A percentile compares a stretch with the other conserved stretches of the same genome.
Conservation (phyloP, 2,797 vertebrate species). For the Phrynocephalus guinanensis region DNA sequence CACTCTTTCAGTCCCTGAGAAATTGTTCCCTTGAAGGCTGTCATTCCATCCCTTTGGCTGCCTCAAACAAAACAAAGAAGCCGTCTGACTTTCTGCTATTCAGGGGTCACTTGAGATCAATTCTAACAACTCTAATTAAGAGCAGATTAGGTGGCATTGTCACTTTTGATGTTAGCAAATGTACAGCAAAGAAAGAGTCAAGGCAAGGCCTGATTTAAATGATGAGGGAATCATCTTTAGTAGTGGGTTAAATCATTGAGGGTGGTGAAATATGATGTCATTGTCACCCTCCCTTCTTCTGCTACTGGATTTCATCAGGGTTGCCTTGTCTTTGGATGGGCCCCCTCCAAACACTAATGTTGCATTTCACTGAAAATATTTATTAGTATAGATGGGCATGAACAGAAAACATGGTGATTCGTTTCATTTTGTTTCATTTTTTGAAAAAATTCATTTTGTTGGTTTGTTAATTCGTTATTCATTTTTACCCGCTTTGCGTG, state of each 20-base stretch:
- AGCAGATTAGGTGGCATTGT: slow-evolving; percentile 74
- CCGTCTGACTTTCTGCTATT: slow-evolving; percentile 74
- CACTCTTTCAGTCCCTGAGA: slow-evolving; percentile 74
- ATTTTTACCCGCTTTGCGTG: no score
- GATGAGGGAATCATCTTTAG: slow-evolving; percentile 49
- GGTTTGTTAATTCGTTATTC: no score
- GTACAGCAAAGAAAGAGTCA: slow-evolving; percentile 67
- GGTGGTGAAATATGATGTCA: neutral
- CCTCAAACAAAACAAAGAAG: slow-evolving; percentile 73
- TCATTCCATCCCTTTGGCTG: slow-evolving; percentile 72
- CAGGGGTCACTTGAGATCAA: slow-evolving; percentile 76
- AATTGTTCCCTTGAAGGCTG: slow-evolving; percentile 76
- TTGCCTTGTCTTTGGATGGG: no score
- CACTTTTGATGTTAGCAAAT: slow-evolving; percentile 72
- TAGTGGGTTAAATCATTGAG: slow-evolving; percentile 56
- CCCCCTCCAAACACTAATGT: no score
- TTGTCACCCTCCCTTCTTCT: neutral
- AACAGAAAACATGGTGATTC: no score
- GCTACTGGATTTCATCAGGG: neutral
- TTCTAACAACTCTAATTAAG: slow-evolving; percentile 75
- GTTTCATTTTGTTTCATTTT: no score
- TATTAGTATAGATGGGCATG: no score
- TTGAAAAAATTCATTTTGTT: no score
- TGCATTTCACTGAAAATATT: no score
- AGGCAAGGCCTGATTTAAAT: slow-evolving; percentile 71